Base-by-base conservation (phyloP, 1,140 invertebrate genomes). In the Drosophila miranda region DNA sequence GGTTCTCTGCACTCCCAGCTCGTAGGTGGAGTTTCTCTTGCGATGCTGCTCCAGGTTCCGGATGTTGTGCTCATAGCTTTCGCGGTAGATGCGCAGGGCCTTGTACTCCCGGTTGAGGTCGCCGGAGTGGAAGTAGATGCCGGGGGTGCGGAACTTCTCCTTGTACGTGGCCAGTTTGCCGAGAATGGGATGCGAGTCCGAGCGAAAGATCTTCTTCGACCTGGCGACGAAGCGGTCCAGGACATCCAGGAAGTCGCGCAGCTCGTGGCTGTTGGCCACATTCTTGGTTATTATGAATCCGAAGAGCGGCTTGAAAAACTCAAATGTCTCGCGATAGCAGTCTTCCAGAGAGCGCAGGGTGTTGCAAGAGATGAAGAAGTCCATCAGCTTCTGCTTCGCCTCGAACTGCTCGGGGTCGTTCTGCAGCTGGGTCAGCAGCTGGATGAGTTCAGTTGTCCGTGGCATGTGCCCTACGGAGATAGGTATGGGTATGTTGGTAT, bases 351-450 rank as follows among this genome's bases (percentile, higher is more conserved):
- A 51, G 28, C 81, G 88, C 0, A 67, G 44, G 0, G 51, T 61
- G 45, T 88, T 89, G 57, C 89, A 90, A 5, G 89, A 90, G 0
- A 90, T 79, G 42, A 90, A 89, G 7, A 90, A 90, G 26, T 88
- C 82, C 19, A 87, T 66, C 1, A 90, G 44, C 46, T 90, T 90
- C n/a, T 88, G 74, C 41, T 90, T 90, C 0, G 89, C 89, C 50
- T 75, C 76, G 38, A 90, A 90, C 14, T 78, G 58, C 38, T 71
- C 64, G 0, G 75, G 49, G 49, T 90, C 89, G 6, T 90, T 77
- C 23, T 90, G 74, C 1, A 90, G 56, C 14, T 73, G 50, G 3
- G 69, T 89, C 19, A 89, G 30, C 7, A 90, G 30, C 21, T 88
- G 53, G 7, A 90, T 88, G 0, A 90, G 70, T 11, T 88, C 76